Evolutionary conservation across 1,140 invertebrate species (phyloP).

Genomic region (Gryllus bimaculatus): DNA sequence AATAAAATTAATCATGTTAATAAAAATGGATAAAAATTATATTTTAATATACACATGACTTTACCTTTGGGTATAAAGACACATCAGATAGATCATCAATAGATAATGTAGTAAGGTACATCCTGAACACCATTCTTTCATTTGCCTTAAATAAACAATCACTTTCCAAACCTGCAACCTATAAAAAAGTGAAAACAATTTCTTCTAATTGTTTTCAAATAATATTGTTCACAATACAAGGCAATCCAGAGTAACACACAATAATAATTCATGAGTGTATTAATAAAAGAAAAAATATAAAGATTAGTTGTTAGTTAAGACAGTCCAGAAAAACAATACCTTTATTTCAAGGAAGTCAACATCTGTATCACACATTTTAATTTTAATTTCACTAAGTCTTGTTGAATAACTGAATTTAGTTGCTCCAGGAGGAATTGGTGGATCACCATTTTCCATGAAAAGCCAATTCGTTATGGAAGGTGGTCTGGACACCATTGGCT

Average conservation of each 20-base stretch:
- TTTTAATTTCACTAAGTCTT: slow-evolving; percentile 48
- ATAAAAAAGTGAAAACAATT: slow-evolving; percentile 5
- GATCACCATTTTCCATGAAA: slow-evolving; percentile 34
- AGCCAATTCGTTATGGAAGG: slow-evolving; percentile 10
- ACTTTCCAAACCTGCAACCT: slow-evolving; percentile 53
- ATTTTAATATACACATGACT: slow-evolving; percentile 9
- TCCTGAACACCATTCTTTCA: slow-evolving; percentile 62
- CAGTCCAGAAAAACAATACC: slow-evolving; percentile 21
- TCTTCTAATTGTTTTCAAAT: neutral
- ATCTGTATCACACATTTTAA: slow-evolving; percentile 57
- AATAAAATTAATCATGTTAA: neutral
- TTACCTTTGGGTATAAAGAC: slow-evolving; percentile 68
- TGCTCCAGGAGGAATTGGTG: slow-evolving; percentile 60
- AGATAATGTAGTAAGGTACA: slow-evolving; percentile 52
- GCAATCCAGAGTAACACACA: neutral
- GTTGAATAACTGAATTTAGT: slow-evolving; percentile 69
- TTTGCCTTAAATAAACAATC: slow-evolving; percentile 70
- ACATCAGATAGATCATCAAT: slow-evolving; percentile 64
- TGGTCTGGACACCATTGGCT: neutral
- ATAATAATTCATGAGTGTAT: too few species aligned
- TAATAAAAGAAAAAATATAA: too few species aligned
- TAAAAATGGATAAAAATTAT: neutral
- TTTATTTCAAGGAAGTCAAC: slow-evolving; percentile 57
- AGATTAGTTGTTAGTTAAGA: too few species aligned
- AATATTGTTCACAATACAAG: neutral